phyloP scores from a whole-genome alignment of 2,888 invertebrate species.

The Anagyrus pseudococci region DNA sequence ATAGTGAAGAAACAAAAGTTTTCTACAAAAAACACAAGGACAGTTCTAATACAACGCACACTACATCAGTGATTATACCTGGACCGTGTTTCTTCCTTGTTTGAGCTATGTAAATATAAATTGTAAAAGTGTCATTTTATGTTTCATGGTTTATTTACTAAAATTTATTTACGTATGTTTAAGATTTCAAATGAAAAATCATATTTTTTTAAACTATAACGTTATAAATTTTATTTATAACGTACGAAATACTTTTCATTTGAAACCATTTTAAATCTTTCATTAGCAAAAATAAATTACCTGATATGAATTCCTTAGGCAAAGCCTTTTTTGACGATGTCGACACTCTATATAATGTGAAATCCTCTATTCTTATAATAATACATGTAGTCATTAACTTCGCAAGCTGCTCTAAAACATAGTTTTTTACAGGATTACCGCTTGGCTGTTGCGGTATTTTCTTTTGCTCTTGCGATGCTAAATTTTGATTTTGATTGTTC shows the following conservation, averaged over 20 bases:
- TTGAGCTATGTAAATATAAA: slow-evolving; percentile 56
- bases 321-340: slow-evolving; percentile 76
- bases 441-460: slow-evolving; percentile 51
- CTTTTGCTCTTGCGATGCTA: slow-evolving; percentile 49
- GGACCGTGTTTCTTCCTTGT: slow-evolving; percentile 59
- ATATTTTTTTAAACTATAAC: too few relatives aligned
- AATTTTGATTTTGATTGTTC: slow-evolving; percentile 47
- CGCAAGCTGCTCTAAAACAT: slow-evolving; percentile 76
- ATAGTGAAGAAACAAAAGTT: slow-evolving; percentile 5
- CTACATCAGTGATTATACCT: slow-evolving; percentile 54
- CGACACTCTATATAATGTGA: slow-evolving; percentile 85
- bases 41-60: slow-evolving; percentile 39
- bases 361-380: slow-evolving; percentile 88
- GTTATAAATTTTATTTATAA: background rate
- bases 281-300: too few relatives aligned
- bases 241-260: background rate
- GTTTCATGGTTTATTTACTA: slow-evolving; percentile 16
- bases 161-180: slow-evolving; percentile 44
- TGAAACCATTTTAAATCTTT: background rate
- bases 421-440: slow-evolving; percentile 69
- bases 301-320: slow-evolving; percentile 82
- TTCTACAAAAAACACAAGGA: slow-evolving; percentile 15
- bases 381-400: slow-evolving; percentile 93
- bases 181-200: slow-evolving; percentile 24
- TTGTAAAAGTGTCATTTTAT: slow-evolving; percentile 41